Evolutionary conservation across 2,888 invertebrate genomes (phyloP), one percentile per base, ranked within the genome.

Genomic region (Tipula vernalis): DNA sequence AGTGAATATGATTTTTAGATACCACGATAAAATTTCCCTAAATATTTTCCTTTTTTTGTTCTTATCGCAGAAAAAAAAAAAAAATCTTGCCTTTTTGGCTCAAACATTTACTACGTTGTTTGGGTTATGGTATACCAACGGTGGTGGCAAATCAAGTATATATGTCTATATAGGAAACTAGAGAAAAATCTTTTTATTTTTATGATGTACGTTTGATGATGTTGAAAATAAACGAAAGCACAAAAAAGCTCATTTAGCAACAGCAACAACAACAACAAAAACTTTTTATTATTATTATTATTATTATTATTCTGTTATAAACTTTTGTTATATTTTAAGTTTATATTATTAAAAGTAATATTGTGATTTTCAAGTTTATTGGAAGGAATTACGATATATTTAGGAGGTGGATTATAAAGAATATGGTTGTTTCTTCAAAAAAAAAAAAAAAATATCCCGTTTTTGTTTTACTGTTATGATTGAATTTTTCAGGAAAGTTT

Each of bases 1-100:
- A 71, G 71, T 71, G 28, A 71, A 71, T 71, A 71, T 71, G 18
- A 71, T 71, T 71, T 71, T 28, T 71, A 28, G 28, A 71, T 28
- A 71, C 71, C 71, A 71, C 71, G 71, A 71, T 71, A 71, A 71
- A 71, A 71, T 71, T 71, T 71, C 71, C 71, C 71, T 71, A 71
- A 71, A 71, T 28, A 71, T 71, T 71, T 71, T 71, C 28, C 28
- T 71, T 0, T 28, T n/a, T 71, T 71, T 71, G 71, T 71, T 71
- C 71, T 71, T 71, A 71, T 71, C 71, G 28, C 71, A 71, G 28
- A 28, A 71, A 71, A 71, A 28, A 28, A 71, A 71, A 28, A 28
- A 71, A 71, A 28, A 10, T 71, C 28, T 71, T 71, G 10, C 71
- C 71, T 71, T 28, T 71, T 18, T 28, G 28, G 71, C 28, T 71